Evolutionary conservation across 2,113 vertebrate genomes (phyloP), one percentile per base, ranked within the genome.

Genomic region (Lagopus leucura): DNA sequence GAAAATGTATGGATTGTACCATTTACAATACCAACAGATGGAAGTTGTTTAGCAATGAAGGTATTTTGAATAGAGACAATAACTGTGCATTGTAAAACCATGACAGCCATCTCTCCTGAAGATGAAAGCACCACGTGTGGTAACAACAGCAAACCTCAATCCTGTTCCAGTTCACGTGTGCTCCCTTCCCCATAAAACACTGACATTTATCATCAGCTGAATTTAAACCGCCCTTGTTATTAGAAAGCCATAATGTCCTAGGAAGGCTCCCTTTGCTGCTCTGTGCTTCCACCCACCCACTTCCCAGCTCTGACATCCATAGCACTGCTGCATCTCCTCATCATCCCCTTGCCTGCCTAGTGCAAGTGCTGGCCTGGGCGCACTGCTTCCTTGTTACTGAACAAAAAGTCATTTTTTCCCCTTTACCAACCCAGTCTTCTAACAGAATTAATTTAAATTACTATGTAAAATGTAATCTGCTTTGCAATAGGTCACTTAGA

Each of bases 401-500:
- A 96, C 91, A 96, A 95, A 61, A 54, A 79, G 21, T 67, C 52
- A 92, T 96, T 93, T 95, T 84, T 52, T 82, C 54, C 61, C 86
- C 89, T 92, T 73, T 43, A 10, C 40, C 60, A 89, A 78, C 27
- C 50, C 34, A 48, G 84, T 60, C 47, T 87, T 55, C 82, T 79
- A 86, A 71, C 63, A 74, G 82, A 93, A 95, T 92, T 95, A 69
- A 96, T 95, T 97, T 95, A 65, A 91, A 95, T 97, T 94, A 82
- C 82, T 43, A 40, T 66, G 83, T 90, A 95, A 96, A 97, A 96
- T 91, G 84, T 54, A 96, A 95, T 88, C 57, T 6, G 73, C 65
- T 60, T 63, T 82, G 86, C 96, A 96, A 97, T 86, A 96, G 97
- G 96, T 98, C 97, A 97, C 95, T 95, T 38, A 38, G 58, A 95